Evolutionary conservation across 2,888 invertebrate species (phyloP).

Genomic region (Geotrupes spiniger): DNA sequence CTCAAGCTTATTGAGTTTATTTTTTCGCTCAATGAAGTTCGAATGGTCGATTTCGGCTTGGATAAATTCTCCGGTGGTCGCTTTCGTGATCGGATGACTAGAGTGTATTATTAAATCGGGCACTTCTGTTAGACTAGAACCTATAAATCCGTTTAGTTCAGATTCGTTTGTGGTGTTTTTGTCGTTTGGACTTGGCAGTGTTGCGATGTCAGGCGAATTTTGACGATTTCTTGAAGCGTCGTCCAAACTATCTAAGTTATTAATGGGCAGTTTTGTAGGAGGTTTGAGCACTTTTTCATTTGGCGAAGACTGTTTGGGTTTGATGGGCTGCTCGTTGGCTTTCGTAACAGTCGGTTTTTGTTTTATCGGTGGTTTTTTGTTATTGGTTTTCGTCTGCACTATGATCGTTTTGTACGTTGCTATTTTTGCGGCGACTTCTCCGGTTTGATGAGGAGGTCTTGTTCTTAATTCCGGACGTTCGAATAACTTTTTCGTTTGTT

Average conservation of each 20-base stretch:
- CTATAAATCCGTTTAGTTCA: slow-evolving; percentile 30
- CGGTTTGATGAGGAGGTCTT: slow-evolving; percentile 54
- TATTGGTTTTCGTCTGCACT: slow-evolving; percentile 51
- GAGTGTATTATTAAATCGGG: slow-evolving; percentile 53
- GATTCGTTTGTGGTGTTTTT: slow-evolving; percentile 44
- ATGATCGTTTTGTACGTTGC: slow-evolving; percentile 64
- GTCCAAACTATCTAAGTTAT: slow-evolving; percentile 7
- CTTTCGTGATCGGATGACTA: slow-evolving; percentile 32
- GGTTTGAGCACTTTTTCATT: slow-evolving; percentile 12
- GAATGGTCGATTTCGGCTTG: slow-evolving; percentile 27
- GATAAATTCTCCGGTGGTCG: slow-evolving; percentile 21
- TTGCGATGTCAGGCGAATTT: background rate
- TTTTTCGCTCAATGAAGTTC: slow-evolving; percentile 18
- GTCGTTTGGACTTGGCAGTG: slow-evolving; percentile 35
- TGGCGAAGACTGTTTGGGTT: slow-evolving; percentile 3
- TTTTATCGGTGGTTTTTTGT: slow-evolving; percentile 47
- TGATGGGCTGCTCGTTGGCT: slow-evolving; percentile 4
- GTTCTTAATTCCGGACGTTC: slow-evolving; percentile 63
- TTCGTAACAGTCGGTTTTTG: slow-evolving; percentile 48
- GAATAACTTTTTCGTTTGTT: slow-evolving; percentile 80
- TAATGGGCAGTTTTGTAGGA: slow-evolving; percentile 12
- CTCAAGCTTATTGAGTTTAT: slow-evolving; percentile 16
- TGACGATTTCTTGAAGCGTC: slow-evolving; percentile 2
- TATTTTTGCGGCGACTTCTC: slow-evolving; percentile 64
- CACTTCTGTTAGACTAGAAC: slow-evolving; percentile 44